Evolutionary conservation across 2,797 vertebrate genomes (phyloP).

Genomic region (Diplodus sargus): DNA sequence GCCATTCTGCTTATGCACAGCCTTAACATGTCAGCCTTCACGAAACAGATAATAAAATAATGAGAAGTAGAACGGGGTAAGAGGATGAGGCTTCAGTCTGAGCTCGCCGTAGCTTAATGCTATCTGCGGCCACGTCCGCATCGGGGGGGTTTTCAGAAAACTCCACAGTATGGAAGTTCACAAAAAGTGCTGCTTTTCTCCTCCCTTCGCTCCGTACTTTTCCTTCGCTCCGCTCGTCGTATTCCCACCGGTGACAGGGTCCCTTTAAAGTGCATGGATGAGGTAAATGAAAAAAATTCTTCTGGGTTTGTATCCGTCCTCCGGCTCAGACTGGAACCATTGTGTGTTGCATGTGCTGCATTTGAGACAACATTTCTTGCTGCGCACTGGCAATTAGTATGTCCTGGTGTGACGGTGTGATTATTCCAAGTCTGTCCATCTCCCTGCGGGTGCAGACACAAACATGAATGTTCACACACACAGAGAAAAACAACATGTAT

Average conservation of each 20-base stretch:
- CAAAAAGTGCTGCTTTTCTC: constrained; percentile 94
- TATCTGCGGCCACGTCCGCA: constrained; percentile 79
- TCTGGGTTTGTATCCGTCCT: constrained; percentile 79
- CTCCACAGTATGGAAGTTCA: constrained; percentile 86
- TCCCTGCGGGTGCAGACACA: constrained; percentile 85
- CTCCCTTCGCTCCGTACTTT: constrained; percentile 17
- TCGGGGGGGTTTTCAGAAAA: constrained; percentile 80
- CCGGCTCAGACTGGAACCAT: constrained; percentile 97
- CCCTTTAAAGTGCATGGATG: constrained; percentile 99
- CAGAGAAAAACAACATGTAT: constrained; percentile 6
- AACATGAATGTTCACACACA: constrained; percentile 43
- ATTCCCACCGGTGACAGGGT: constrained; percentile 67
- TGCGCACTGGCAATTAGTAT: constrained; percentile 93
- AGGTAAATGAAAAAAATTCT: constrained; percentile 92
- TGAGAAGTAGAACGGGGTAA: constrained; percentile 59
- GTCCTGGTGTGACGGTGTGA: constrained; percentile 92
- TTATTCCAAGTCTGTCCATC: constrained; percentile 95
- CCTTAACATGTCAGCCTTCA: constrained; percentile 72
- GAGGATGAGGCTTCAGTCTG: constrained; percentile 67
- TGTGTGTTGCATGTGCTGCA: constrained; percentile 98
- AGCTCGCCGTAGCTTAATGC: constrained; percentile 60
- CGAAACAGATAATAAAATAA: constrained; percentile 68
- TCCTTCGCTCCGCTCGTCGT: constrained; percentile 49
- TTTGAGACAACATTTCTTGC: constrained; percentile 95
- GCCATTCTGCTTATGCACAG: constrained; percentile 78